Evolutionary conservation across 2,113 vertebrate genomes (phyloP).

Genomic region (Lota lota): DNA sequence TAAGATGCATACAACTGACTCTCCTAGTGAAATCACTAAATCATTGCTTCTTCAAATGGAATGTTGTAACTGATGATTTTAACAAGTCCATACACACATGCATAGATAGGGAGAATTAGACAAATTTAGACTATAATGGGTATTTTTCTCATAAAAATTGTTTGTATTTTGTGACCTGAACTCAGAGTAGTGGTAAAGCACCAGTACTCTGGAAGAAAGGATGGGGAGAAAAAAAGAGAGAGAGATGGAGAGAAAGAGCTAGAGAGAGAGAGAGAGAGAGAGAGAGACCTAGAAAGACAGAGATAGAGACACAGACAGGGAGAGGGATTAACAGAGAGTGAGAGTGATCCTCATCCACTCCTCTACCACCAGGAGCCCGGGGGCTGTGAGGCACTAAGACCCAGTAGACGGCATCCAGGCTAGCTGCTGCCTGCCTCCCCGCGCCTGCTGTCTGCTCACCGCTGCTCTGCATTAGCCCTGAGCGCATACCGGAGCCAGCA

Average conservation of each 20-base stretch:
- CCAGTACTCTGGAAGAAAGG: not conserved
- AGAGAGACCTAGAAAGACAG: not conserved
- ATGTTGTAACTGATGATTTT: too few relatives aligned
- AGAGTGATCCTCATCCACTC: conserved; percentile 1
- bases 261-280: too few relatives aligned
- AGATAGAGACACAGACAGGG: not conserved
- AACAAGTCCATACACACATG: too few relatives aligned
- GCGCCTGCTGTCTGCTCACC: conserved; percentile 57
- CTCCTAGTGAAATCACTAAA: too few relatives aligned
- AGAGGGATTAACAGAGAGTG: conserved; percentile 1
- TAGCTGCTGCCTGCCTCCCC: conserved; percentile 48
- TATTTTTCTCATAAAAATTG: not conserved
- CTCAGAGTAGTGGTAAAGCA: not conserved
- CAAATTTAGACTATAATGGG: too few relatives aligned
- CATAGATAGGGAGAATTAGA: too few relatives aligned
- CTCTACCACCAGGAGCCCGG: conserved; percentile 2
- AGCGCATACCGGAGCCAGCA: conserved; percentile 40
- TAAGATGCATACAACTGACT: too few relatives aligned
- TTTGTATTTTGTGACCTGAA: not conserved
- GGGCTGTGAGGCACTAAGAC: conserved; percentile 69
- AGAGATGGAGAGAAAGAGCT: not conserved
- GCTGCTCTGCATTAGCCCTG: conserved; percentile 68
- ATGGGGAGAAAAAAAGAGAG: not conserved
- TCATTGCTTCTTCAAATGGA: too few relatives aligned
- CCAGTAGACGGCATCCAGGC: conserved; percentile 53